Evolutionary conservation across 2,888 invertebrate genomes (phyloP).

Genomic region (Seladonia tumulorum): DNA sequence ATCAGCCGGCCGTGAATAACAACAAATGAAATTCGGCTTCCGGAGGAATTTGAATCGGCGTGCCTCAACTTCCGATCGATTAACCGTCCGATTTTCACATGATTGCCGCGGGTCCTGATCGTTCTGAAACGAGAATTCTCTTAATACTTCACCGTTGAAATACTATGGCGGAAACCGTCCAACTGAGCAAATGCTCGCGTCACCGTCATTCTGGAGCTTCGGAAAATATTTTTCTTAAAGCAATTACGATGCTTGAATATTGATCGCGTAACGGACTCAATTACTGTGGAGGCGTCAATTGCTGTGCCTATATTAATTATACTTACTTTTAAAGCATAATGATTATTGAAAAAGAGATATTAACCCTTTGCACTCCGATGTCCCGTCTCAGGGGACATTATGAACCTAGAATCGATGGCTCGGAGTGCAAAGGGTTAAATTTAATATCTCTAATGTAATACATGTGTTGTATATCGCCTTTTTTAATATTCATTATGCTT

Average conservation of each 20-base stretch:
- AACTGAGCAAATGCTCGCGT: background rate
- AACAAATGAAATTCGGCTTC: constrained; percentile 25
- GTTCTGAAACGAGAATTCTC: background rate
- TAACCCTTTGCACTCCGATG: too few relatives aligned
- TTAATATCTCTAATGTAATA: too few relatives aligned
- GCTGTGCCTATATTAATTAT: too few relatives aligned
- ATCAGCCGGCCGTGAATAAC: constrained; percentile 8
- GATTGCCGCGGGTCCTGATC: background rate
- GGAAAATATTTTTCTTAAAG: background rate
- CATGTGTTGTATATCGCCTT: too few relatives aligned
- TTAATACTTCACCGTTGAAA: background rate
- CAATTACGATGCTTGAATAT: background rate
- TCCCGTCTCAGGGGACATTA: too few relatives aligned
- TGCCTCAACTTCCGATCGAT: background rate
- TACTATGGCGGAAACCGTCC: background rate
- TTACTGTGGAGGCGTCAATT: too few relatives aligned
- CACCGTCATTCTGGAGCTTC: background rate
- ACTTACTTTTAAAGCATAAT: too few relatives aligned
- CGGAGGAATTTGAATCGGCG: constrained; percentile 6
- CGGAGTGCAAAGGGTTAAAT: too few relatives aligned
- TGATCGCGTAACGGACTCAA: too few relatives aligned
- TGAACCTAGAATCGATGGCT: too few relatives aligned
- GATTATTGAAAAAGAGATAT: too few relatives aligned
- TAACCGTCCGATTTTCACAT: constrained; percentile 16
- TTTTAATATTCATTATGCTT: too few relatives aligned